Conservation (phyloP, 2,797 vertebrate genomes). For the Myotis myotis region DNA sequence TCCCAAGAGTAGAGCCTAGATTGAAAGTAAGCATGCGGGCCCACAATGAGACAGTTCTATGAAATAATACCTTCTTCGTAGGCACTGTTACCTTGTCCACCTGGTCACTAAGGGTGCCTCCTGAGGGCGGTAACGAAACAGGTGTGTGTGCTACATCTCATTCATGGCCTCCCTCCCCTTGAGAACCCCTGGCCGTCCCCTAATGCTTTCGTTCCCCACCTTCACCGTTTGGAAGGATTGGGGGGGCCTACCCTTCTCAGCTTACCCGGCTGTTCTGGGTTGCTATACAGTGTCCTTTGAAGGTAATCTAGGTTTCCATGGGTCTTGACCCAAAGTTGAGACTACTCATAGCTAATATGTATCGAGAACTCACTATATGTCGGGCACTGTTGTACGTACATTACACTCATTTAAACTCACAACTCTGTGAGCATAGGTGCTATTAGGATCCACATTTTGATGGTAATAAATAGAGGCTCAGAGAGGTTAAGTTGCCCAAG, state of each 20-base stretch:
- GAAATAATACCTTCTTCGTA: background rate
- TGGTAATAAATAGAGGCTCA: constrained; percentile 42
- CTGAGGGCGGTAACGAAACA: background rate
- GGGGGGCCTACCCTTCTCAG: background rate
- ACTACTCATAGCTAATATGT: background rate
- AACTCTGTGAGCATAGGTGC: background rate
- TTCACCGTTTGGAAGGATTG: background rate
- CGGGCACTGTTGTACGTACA: background rate
- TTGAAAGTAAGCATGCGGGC: background rate
- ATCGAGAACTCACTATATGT: background rate
- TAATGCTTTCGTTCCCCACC: background rate
- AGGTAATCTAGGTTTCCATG: background rate
- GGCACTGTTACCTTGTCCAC: background rate
- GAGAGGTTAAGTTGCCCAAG: background rate
- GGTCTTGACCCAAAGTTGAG: background rate
- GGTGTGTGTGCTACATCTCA: too few species aligned
- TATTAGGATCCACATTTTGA: background rate
- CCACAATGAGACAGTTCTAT: background rate
- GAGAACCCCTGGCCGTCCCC: background rate
- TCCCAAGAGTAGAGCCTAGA: background rate
- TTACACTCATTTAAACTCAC: background rate
- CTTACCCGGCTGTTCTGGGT: background rate
- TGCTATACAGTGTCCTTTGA: background rate
- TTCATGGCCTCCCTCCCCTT: background rate
- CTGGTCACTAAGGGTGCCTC: background rate